Base-by-base conservation (phyloP, 2,113 vertebrate genomes). In the Cichladusa arquata region DNA sequence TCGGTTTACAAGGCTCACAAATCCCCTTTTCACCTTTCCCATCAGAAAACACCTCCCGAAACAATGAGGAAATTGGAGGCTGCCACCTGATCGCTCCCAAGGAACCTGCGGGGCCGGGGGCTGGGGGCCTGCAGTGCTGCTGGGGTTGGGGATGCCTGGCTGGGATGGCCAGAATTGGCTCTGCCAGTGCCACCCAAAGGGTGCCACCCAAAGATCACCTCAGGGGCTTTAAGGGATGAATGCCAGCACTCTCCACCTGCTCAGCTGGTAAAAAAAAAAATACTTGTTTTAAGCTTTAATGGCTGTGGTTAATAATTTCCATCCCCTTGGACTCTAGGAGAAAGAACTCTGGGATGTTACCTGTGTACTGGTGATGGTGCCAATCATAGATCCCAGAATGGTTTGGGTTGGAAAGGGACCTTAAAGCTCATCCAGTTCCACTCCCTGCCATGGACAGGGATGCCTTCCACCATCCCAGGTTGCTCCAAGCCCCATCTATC, bases 1-100 rank as follows among this genome's bases (percentile, higher is more conserved):
- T 98, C 93, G 28, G 70, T 97, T 97, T 98, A 96, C 97, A 97
- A 94, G 97, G 93, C 96, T 96, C 96, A 95, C 97, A 97, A 97
- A 97, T 97, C 83, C 96, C 97, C 97, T 97, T 98, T 98, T 97
- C 97, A 97, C 97, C 97, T 98, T 97, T 98, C 97, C 97, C 97
- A 98, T 97, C 97, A 97, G 96, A 97, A 97, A 97, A 98, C 97
- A 97, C 97, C 97, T 97, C 96, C 91, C 3, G 48, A 96, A 97
- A 97, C 97, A 97, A 97, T 97, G 92, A 97, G 95, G 97, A 97
- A 98, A 97, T 96, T 87, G 96, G 96, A 97, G 0, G 54, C 97
- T 19, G 97, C 95, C 96, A 98, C 97, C 96, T 95, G 97, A 97
- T 97, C 95, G 48, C 93, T 95, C 97, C 97, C 94, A 72, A 95